Percentiles rank a stretch among this genome's conserved stretches.
Evolutionary conservation across 2,797 vertebrate species (phyloP).

Genomic region (Microchirus variegatus): DNA sequence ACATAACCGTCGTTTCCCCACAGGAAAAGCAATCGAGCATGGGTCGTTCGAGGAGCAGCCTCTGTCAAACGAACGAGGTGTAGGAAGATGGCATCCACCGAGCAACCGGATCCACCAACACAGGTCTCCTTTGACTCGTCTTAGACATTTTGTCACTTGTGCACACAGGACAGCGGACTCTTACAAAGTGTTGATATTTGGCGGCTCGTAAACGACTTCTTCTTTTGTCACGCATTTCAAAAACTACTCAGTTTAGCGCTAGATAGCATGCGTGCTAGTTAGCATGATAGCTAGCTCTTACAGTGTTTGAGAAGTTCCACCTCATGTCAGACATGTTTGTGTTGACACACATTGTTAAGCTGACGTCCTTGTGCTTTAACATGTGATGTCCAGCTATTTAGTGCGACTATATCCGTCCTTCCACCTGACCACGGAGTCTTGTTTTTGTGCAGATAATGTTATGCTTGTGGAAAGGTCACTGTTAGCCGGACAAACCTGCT

Average conservation of each 20-base stretch:
- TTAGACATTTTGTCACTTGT: slow-evolving; percentile 7
- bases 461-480: slow-evolving; percentile 50
- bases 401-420: not conserved
- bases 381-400: not conserved
- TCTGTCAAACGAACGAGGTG: slow-evolving; percentile 39
- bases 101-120: slow-evolving; percentile 85
- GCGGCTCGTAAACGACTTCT: not conserved
- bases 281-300: slow-evolving; percentile 53
- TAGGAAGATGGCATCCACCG: slow-evolving; percentile 92
- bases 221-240: not conserved
- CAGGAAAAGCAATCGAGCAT: slow-evolving; percentile 68
- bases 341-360: slow-evolving; percentile 11
- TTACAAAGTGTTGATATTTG: not conserved
- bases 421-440: slow-evolving; percentile 2
- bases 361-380: not conserved
- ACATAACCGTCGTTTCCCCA: not conserved
- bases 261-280: slow-evolving; percentile 61
- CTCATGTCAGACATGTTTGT: slow-evolving; percentile 12
- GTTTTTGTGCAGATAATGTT: slow-evolving; percentile 12
- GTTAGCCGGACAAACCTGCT: slow-evolving; percentile 11
- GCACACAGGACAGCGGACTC: not conserved
- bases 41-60: slow-evolving; percentile 50
- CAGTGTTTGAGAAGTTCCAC: slow-evolving; percentile 52
- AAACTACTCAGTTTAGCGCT: not conserved
- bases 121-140: slow-evolving; percentile 80